These are phyloP conservation scores for Aphodius granarius DNA, from an alignment of 2,888 invertebrate genomes.

Conservation along the genomic window DNA sequence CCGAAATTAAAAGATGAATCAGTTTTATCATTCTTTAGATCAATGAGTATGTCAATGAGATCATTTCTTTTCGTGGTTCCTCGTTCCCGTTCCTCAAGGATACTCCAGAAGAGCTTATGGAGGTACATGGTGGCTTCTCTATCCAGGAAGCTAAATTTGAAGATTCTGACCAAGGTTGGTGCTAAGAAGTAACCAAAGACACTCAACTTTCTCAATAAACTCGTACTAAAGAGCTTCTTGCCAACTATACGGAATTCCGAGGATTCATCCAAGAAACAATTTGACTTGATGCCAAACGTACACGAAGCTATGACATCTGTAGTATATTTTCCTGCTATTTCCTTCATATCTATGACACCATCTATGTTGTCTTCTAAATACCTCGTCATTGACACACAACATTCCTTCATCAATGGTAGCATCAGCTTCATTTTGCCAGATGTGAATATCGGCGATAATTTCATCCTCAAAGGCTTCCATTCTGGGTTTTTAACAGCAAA, in stretches of 20 bases:
- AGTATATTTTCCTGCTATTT: slow-evolving; percentile 52
- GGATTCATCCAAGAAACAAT: slow-evolving; percentile 47
- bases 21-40: slow-evolving; percentile 37
- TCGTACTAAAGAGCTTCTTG: slow-evolving; percentile 45
- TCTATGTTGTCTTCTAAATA: slow-evolving; percentile 17
- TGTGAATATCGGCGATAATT: slow-evolving; percentile 59
- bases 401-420: slow-evolving; percentile 54
- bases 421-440: slow-evolving; percentile 59
- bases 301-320: slow-evolving; percentile 55
- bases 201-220: slow-evolving; percentile 39
- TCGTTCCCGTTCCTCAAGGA: slow-evolving; percentile 43
- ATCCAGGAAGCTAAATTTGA: slow-evolving; percentile 47
- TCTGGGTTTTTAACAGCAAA: slow-evolving; percentile 55
- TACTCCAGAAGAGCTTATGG: slow-evolving; percentile 43
- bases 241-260: slow-evolving; percentile 50
- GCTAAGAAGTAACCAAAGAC: slow-evolving; percentile 45
- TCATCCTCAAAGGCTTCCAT: slow-evolving; percentile 58
- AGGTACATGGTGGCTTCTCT: slow-evolving; percentile 43
- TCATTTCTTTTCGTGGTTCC: slow-evolving; percentile 48
- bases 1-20: slow-evolving; percentile 33
- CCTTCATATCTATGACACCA: slow-evolving; percentile 43
- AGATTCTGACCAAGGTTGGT: slow-evolving; percentile 45
- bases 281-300: slow-evolving; percentile 54
- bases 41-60: slow-evolving; percentile 53
- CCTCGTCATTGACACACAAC: slow-evolving; percentile 35